These are phyloP conservation scores for Sesia apiformis DNA, from an alignment of 2,888 invertebrate genomes.

Conservation along the genomic window DNA sequence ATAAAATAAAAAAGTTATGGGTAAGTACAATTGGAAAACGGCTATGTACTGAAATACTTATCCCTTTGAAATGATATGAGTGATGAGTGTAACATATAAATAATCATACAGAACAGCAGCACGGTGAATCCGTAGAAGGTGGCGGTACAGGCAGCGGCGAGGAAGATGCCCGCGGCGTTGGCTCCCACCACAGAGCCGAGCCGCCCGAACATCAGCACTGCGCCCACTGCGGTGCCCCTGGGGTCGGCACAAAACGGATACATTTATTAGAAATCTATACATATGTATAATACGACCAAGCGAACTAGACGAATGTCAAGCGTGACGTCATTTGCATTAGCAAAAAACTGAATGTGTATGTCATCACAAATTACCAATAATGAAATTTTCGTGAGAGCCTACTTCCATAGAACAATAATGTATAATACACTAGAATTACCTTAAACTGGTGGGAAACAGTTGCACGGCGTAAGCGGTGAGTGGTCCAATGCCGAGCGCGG, in stretches of 20 bases:
- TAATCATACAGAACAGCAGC: constrained; percentile 57
- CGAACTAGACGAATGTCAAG: no score
- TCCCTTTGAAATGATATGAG: no score
- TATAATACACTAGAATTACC: constrained; percentile 22
- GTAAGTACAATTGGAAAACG: no score
- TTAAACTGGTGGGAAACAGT: constrained; percentile 55
- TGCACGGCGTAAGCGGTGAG: constrained; percentile 56
- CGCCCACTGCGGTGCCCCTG: constrained; percentile 77
- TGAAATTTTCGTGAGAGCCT: no score
- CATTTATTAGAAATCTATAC: not conserved
- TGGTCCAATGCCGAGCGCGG: constrained; percentile 54
- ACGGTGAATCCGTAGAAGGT: constrained; percentile 75
- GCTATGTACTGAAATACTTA: no score
- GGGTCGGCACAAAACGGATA: not conserved
- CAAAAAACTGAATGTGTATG: no score
- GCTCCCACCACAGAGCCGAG: constrained; percentile 78
- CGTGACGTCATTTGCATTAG: no score
- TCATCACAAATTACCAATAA: no score
- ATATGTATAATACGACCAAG: not conserved
- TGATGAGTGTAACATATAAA: no score
- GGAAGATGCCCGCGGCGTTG: constrained; percentile 73
- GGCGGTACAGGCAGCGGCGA: constrained; percentile 72
- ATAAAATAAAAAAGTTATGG: no score
- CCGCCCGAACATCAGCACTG: constrained; percentile 77
- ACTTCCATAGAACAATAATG: no score